Evolutionary conservation across 2,888 invertebrate species (phyloP), one percentile per base, ranked within the genome.

Genomic region (Chironomus riparius): DNA sequence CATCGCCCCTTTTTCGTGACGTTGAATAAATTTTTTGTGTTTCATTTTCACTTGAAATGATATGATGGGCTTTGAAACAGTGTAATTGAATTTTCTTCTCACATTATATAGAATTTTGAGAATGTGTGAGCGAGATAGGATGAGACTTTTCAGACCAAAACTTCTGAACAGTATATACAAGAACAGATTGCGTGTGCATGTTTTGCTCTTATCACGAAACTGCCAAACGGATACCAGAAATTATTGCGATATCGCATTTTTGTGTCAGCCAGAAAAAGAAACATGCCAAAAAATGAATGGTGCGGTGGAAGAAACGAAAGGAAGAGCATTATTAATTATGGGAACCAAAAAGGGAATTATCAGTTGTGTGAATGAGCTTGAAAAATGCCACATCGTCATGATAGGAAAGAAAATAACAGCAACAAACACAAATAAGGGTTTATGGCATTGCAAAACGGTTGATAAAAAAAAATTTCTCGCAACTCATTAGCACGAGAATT

Each of bases 151-250:
- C 38, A 38, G 10, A 38, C 7, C 38, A 7, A 7, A 38, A 38
- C 10, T 1, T 38, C 4, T 38, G 38, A n/a, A n/a, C n/a, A n/a
- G n/a, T n/a, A n/a, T 38, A 38, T 38, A 15, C 2, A 3, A 68
- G 68, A 68, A 38, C 24, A 56, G 61, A 72, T 72, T 72, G 72
- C 72, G 61, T 72, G 72, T 72, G 72, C 72, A 72, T 72, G 72
- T 61, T 61, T 50, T 61, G 28, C 72, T 71, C 70, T 71, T 71
- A 71, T 71, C 70, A 50, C 22, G 70, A 68, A 68, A 24, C 24
- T 24, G 38, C 38, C 38, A 18, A 28, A n/a, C 12, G 70, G 70
- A 71, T 71, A 22, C 50, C 50, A 48, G 56, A 71, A 50, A 71
- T 68, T 50, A 71, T 71, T 48, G 47, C 70, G 21, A 18, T 68